Evolutionary conservation across 2,113 vertebrate species (phyloP).

Genomic region (Turnix velox): DNA sequence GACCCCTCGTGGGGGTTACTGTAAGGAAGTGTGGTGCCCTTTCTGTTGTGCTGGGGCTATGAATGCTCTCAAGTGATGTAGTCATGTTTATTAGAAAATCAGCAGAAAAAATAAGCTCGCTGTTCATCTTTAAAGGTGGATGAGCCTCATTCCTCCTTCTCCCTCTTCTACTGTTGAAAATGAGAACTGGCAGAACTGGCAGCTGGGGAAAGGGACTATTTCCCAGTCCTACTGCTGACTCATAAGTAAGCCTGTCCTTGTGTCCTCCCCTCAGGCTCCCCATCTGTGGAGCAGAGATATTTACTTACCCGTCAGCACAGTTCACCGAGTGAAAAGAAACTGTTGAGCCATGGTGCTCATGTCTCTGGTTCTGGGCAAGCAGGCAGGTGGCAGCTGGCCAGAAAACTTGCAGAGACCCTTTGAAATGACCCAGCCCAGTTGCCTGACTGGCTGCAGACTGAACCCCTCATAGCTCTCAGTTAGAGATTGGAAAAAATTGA

Average conservation of each 20-base stretch:
- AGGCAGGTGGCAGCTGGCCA: background rate
- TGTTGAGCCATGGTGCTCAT: rapidly evolving
- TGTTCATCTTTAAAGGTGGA: background rate
- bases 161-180: background rate
- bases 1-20: background rate
- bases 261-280: background rate
- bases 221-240: background rate
- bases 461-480: background rate
- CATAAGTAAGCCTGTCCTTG: rapidly evolving
- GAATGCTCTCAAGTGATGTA: constrained; percentile 2
- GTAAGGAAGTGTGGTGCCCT: background rate
- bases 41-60: constrained; percentile 28
- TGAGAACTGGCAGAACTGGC: background rate
- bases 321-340: rapidly evolving
- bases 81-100: constrained; percentile 48
- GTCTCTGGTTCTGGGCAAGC: background rate
- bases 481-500: background rate
- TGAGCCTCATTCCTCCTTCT: background rate
- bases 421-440: background rate
- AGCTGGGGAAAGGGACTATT: background rate
- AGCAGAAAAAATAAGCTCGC: constrained; percentile 9
- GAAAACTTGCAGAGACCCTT: background rate
- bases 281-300: background rate
- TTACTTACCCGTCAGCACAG: background rate
- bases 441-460: background rate